Base-by-base conservation (phyloP, 1,140 invertebrate genomes). In the Acromyrmex heyeri region DNA sequence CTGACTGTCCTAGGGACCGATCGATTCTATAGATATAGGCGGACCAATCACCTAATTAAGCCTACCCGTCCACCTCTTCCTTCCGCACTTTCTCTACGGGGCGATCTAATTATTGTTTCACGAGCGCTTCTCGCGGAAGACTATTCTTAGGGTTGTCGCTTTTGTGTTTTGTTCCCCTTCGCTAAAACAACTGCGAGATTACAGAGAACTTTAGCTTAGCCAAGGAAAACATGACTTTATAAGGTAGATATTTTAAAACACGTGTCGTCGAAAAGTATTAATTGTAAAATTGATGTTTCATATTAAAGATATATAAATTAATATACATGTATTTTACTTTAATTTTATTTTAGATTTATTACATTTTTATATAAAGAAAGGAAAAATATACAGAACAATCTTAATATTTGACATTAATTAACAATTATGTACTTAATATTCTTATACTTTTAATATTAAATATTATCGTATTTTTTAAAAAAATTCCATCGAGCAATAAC, bases 11-110 rank as follows among this genome's bases (percentile, higher is more conserved):
- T 55, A 87, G 16, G 72, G 44, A 69, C n/a, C 55, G 87, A 86
- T 91, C 90, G 90, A 91, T 90, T 78, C 61, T 30, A 38, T 38
- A 76, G 76, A 73, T 79, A 87, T 79, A 89, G 87, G 88, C 78
- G 88, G 88, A 86, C 91, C 91, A 90, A 94, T 94, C 93, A 94
- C 91, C 91, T 93, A 93, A 94, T 94, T 93, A 94, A 88, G 86
- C 86, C 79, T 72, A 44, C 70, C 64, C 14, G 12, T 44, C 64
- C 72, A 83, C 87, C 81, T 85, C 72, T 91, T 78, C 85, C 90
- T 83, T 90, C 89, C 89, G 62, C 82, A 78, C 90, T 91, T 92
- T 85, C 89, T 91, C 87, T 21, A 70, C 61, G 18, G 88, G 86
- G 61, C 90, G 92, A 94, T 94, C 91, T 93, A 93, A 94, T 93